Conservation (phyloP, 2,113 vertebrate genomes). For the Chamaea fasciata region DNA sequence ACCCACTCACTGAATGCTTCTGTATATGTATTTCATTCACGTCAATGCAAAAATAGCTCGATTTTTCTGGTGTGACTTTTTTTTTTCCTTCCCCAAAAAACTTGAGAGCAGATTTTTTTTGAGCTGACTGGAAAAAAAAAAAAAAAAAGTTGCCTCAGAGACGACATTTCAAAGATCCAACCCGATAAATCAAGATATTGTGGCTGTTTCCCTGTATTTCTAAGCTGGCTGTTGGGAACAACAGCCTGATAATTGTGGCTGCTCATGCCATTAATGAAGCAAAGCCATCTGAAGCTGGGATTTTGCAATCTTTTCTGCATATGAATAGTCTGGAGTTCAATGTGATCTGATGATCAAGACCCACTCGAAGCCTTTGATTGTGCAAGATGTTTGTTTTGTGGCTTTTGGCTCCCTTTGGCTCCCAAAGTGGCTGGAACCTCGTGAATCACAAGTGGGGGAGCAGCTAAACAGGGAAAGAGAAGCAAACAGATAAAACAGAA, state of each 20-base stretch:
- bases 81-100: neutral
- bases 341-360: slow-evolving; percentile 1
- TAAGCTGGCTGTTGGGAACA: neutral
- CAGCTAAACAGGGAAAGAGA: neutral
- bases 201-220: neutral
- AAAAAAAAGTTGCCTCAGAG: neutral
- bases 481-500: neutral
- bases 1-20: neutral
- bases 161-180: neutral
- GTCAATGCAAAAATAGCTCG: neutral
- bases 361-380: neutral
- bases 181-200: neutral
- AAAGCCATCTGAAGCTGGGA: neutral
- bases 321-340: slow-evolving; percentile 28
- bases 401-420: neutral
- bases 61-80: neutral
- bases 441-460: neutral
- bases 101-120: neutral
- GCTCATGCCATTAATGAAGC: slow-evolving; percentile 21
- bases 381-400: neutral
- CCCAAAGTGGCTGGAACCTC: neutral
- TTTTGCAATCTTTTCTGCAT: slow-evolving; percentile 21
- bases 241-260: neutral
- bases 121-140: neutral
- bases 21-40: neutral